Percentiles rank a stretch among this genome's conserved stretches.
phyloP scores from a whole-genome alignment of 1,140 invertebrate genomes.

The Brachionus rotundiformis region DNA sequence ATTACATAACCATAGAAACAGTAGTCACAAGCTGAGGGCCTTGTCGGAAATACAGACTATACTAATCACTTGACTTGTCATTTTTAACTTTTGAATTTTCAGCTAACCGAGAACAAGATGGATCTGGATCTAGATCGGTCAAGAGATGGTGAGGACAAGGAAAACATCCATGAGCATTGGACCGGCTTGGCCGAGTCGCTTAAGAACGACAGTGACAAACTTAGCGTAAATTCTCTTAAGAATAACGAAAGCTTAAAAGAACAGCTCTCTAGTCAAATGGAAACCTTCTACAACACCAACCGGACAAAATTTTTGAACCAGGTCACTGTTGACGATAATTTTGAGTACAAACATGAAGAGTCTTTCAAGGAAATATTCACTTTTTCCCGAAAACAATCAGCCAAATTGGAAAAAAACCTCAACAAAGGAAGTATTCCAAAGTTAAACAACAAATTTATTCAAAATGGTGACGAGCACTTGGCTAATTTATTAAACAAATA shows the following conservation, averaged over 20 bases:
- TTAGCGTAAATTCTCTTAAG: neutral
- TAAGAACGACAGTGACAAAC: conserved; percentile 13
- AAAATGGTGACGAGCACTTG: conserved; percentile 5
- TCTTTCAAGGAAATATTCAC: conserved; percentile 1
- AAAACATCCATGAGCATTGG: neutral
- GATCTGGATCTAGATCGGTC: neutral
- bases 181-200: neutral
- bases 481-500: neutral
- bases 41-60: too few relatives aligned
- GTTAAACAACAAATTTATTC: neutral
- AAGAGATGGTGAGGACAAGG: neutral
- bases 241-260: neutral
- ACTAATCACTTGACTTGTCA: too few relatives aligned
- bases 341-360: neutral
- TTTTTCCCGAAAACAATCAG: neutral
- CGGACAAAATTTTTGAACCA: neutral
- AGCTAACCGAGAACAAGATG: neutral
- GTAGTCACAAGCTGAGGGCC: neutral
- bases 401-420: neutral
- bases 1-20: neutral
- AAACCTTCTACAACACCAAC: neutral
- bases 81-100: too few relatives aligned
- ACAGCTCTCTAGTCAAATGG: conserved; percentile 8
- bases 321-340: neutral
- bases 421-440: neutral